phyloP scores from a whole-genome alignment of 1,140 invertebrate genomes.

The Zaprionus ghesquierei region DNA sequence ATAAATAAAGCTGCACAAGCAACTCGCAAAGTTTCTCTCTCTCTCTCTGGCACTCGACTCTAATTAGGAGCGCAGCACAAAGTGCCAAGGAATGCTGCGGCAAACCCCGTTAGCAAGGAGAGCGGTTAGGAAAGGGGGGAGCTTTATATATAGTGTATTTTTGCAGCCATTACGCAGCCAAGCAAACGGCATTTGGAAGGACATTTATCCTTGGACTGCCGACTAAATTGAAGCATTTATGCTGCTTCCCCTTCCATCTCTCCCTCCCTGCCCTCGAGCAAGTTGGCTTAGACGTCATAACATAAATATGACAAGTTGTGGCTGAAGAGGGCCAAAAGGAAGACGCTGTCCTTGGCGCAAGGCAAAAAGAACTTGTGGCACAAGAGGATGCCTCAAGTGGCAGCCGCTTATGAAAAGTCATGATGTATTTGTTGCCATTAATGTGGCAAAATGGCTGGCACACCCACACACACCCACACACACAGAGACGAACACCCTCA shows the following conservation, averaged over 20 bases:
- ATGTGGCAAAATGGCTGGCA: slow-evolving; percentile 67
- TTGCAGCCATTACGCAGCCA: slow-evolving; percentile 26
- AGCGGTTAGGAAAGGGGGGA: no score
- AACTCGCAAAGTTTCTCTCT: background rate
- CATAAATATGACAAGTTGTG: slow-evolving; percentile 74
- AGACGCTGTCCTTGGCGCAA: slow-evolving; percentile 40
- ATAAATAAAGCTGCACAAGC: background rate
- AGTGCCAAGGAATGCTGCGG: background rate
- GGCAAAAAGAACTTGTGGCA: no score
- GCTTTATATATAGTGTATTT: slow-evolving; percentile 11
- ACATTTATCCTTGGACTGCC: slow-evolving; percentile 37
- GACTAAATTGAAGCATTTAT: slow-evolving; percentile 68
- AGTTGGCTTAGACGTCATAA: slow-evolving; percentile 69
- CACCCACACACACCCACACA: slow-evolving; percentile 19
- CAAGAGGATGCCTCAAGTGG: slow-evolving; percentile 61
- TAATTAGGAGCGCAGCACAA: slow-evolving; percentile 10
- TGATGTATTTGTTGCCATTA: slow-evolving; percentile 78
- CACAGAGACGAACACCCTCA: slow-evolving; percentile 11
- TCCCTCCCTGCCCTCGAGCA: slow-evolving; percentile 27
- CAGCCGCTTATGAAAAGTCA: slow-evolving; percentile 74
- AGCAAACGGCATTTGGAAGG: slow-evolving; percentile 14
- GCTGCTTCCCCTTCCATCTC: slow-evolving; percentile 37
- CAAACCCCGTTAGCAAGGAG: background rate
- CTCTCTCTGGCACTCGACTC: background rate
- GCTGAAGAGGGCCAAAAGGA: slow-evolving; percentile 32